These are phyloP conservation scores for Novumbra hubbsi DNA, from an alignment of 2,797 vertebrate species.

Conservation along the genomic window DNA sequence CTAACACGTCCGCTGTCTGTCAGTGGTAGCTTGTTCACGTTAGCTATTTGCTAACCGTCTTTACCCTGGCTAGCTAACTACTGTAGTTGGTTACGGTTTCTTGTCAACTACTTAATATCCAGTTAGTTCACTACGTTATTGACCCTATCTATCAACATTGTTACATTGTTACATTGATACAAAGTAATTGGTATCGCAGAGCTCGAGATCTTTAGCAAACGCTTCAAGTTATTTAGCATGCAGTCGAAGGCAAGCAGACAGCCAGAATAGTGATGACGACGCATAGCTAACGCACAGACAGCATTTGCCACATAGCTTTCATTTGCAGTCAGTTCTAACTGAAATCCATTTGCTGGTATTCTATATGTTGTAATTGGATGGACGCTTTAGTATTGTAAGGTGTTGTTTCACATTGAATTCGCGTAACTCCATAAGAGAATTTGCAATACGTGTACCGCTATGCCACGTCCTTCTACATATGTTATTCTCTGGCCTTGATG, in stretches of 20 bases:
- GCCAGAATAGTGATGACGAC: conserved; percentile 72
- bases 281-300: conserved; percentile 44
- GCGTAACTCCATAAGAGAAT: background rate
- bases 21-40: no score
- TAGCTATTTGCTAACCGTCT: no score
- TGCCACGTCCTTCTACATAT: conserved; percentile 7
- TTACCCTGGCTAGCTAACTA: background rate
- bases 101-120: background rate
- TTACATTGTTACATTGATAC: background rate
- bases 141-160: no score
- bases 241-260: conserved; percentile 37
- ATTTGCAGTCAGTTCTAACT: no score
- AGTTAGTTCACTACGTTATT: background rate
- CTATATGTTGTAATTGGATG: background rate
- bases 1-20: no score
- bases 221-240: background rate
- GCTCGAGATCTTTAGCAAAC: background rate
- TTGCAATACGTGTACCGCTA: background rate
- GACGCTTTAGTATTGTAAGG: background rate
- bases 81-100: background rate
- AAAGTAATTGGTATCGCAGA: background rate
- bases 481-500: background rate
- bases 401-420: background rate
- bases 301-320: background rate
- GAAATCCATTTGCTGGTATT: background rate